phyloP scores from a whole-genome alignment of 2,888 invertebrate genomes.

The Rotaria sp. region DNA sequence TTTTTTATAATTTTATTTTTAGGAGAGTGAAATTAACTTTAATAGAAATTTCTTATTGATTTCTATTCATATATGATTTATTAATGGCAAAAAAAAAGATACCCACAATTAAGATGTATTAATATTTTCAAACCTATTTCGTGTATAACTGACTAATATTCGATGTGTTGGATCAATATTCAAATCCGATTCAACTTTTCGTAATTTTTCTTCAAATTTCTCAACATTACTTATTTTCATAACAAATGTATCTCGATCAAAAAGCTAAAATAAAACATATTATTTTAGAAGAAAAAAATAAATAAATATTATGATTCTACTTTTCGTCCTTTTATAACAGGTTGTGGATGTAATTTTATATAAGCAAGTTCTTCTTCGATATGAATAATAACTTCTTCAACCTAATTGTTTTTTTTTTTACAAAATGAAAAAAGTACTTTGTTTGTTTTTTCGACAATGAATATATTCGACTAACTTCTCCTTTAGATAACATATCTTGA shows the following conservation, averaged over 20 bases:
- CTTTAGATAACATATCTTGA: slow-evolving; percentile 82
- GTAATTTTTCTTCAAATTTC: slow-evolving; percentile 79
- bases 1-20: too few species aligned
- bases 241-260: slow-evolving; percentile 33
- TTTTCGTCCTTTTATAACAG: slow-evolving; percentile 73
- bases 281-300: neutral
- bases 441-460: neutral
- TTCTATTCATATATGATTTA: too few species aligned
- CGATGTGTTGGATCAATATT: slow-evolving; percentile 70
- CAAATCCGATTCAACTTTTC: slow-evolving; percentile 72
- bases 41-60: too few species aligned
- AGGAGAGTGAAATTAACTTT: too few species aligned
- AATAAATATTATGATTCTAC: slow-evolving; percentile 51
- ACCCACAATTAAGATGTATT: too few species aligned
- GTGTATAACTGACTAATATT: slow-evolving; percentile 69
- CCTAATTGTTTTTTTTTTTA: slow-evolving; percentile 44
- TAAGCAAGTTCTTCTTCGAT: slow-evolving; percentile 78
- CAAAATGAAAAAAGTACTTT: neutral
- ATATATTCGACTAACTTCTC: slow-evolving; percentile 63
- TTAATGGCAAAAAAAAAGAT: too few species aligned
- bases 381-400: slow-evolving; percentile 73
- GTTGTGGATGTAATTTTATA: slow-evolving; percentile 74
- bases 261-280: slow-evolving; percentile 29
- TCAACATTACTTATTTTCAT: slow-evolving; percentile 44
- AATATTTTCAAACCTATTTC: slow-evolving; percentile 43